phyloP scores from a whole-genome alignment of 2,797 vertebrate genomes.

The Sandelia bainsii region DNA sequence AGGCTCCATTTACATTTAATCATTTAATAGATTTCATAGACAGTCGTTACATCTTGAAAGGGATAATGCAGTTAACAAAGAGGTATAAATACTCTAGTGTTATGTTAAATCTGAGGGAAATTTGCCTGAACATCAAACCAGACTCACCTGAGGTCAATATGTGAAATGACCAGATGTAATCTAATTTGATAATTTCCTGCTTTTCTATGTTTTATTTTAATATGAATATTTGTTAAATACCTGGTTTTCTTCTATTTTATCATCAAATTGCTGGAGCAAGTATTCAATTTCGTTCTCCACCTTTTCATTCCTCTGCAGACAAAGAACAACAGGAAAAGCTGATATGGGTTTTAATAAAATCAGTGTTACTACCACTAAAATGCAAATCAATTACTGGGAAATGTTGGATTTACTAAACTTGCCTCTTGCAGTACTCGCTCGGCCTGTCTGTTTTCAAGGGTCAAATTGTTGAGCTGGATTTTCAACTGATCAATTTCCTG shows the following conservation, averaged over 20 bases:
- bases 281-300: conserved; percentile 86
- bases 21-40: not conserved
- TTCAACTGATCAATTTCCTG: conserved; percentile 78
- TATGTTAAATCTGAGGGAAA: not conserved
- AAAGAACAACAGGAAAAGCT: conserved; percentile 3
- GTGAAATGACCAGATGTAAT: no score
- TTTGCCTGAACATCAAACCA: not conserved
- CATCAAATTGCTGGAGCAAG: conserved; percentile 89
- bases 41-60: not conserved
- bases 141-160: not conserved
- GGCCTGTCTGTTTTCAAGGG: conserved; percentile 77
- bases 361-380: not conserved
- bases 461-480: conserved; percentile 73
- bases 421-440: conserved; percentile 87
- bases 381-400: not conserved
- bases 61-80: not conserved
- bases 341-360: not conserved
- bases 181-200: not conserved
- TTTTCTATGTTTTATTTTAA: not conserved
- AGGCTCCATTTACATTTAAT: not conserved
- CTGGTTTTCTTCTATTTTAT: conserved; percentile 88
- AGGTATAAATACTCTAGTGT: not conserved
- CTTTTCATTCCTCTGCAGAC: conserved; percentile 87
- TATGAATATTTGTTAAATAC: conserved; percentile 71
- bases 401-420: not conserved